Conservation (phyloP, 2,797 vertebrate genomes). For the Sebastes variabilis region DNA sequence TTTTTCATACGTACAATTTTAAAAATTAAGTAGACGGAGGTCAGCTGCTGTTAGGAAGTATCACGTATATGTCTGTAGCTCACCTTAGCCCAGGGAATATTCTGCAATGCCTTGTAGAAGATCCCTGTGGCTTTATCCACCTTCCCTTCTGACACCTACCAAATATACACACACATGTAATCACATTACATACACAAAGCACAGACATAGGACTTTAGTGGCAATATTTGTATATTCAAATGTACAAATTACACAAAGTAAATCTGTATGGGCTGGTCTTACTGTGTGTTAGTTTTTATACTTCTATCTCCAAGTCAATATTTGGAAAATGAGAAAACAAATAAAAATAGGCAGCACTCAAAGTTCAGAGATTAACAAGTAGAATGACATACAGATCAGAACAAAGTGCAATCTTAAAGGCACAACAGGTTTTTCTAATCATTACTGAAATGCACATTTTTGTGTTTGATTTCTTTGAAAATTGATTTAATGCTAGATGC, state of each 20-base stretch:
- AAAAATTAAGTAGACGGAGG: neutral
- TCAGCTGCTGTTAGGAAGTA: neutral
- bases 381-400: neutral
- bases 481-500: neutral
- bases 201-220: neutral
- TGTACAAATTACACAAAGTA: neutral
- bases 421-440: neutral
- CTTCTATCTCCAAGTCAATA: slow-evolving; percentile 14
- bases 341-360: neutral
- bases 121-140: slow-evolving; percentile 89
- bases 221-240: slow-evolving; percentile 37
- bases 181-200: neutral
- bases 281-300: neutral
- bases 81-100: slow-evolving; percentile 97
- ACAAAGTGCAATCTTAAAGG: neutral
- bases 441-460: neutral
- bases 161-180: slow-evolving; percentile 21
- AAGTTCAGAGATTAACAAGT: neutral
- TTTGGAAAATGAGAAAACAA: slow-evolving; percentile 14
- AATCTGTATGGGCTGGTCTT: neutral
- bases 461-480: neutral
- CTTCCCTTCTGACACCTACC: slow-evolving; percentile 88
- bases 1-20: neutral
- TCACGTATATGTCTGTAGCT: slow-evolving; percentile 49
- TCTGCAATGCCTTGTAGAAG: slow-evolving; percentile 95